Percentiles rank a stretch among this genome's conserved stretches.
Conservation (phyloP, 2,113 vertebrate species). For the Takifugu flavidus region DNA sequence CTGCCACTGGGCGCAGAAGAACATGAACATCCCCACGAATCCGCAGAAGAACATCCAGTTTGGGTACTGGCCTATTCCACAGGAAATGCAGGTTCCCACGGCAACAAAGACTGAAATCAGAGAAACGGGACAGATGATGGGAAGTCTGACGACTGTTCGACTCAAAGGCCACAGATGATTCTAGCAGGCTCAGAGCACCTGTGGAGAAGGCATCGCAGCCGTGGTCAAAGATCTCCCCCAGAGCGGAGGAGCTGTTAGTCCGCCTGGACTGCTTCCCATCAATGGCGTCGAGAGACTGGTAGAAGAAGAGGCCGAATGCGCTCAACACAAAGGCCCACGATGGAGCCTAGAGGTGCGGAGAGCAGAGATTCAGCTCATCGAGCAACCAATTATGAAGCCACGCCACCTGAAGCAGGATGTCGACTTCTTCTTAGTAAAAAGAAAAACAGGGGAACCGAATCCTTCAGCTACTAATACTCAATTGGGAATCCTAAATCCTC, state of each 20-base stretch:
- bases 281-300: conserved; percentile 96
- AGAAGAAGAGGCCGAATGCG: conserved; percentile 89
- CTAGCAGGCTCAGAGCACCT: conserved; percentile 72
- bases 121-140: not conserved
- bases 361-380: not conserved
- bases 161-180: not conserved
- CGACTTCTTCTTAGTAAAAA: too few species aligned
- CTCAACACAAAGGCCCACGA: conserved; percentile 86
- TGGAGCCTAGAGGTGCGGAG: conserved; percentile 78
- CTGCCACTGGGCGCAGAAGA: conserved; percentile 99
- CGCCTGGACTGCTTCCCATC: conserved; percentile 97
- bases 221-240: conserved; percentile 97
- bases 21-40: conserved; percentile 94
- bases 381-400: too few species aligned
- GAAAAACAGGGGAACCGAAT: too few species aligned
- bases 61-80: conserved; percentile 82
- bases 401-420: too few species aligned
- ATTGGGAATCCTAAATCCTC: too few species aligned
- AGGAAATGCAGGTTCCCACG: conserved; percentile 84
- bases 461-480: too few species aligned
- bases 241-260: conserved; percentile 90
- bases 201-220: conserved; percentile 96
- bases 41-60: conserved; percentile 94
- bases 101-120: conserved; percentile 86
- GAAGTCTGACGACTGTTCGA: not conserved